Evolutionary conservation across 23 tunicate genomes (phyloP).

Genomic region (Corella eumyota): DNA sequence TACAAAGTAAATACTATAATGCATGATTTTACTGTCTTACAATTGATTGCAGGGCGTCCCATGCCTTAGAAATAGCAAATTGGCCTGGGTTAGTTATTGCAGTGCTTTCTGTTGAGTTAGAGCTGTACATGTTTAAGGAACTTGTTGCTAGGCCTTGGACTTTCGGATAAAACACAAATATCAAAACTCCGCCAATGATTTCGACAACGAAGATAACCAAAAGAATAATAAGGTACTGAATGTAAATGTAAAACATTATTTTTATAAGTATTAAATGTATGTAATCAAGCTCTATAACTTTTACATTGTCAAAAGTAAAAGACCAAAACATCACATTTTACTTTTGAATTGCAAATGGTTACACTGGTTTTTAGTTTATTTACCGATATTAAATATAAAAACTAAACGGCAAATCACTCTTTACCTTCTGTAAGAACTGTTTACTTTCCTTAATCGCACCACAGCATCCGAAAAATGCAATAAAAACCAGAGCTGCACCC

Average conservation of each 20-base stretch:
- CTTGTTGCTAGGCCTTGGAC: slow-evolving; percentile 18
- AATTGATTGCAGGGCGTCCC: slow-evolving; percentile 48
- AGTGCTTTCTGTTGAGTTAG: slow-evolving; percentile 6
- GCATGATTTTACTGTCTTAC: slow-evolving; percentile 11
- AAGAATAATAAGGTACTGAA: slow-evolving; percentile 64
- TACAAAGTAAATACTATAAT: too few relatives aligned
- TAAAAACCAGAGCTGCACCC: slow-evolving; percentile 45
- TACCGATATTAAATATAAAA: too few relatives aligned
- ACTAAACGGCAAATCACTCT: too few relatives aligned
- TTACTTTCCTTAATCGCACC: slow-evolving; percentile 87
- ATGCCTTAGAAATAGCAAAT: slow-evolving; percentile 25
- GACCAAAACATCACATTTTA: too few relatives aligned
- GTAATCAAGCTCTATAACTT: too few relatives aligned
- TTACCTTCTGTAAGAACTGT: slow-evolving; percentile 67
- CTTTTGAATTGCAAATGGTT: too few relatives aligned
- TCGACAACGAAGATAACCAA: slow-evolving; percentile 66
- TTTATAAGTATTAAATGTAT: background rate
- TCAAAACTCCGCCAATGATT: slow-evolving; percentile 55
- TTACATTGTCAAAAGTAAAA: too few relatives aligned
- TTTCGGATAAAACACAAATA: slow-evolving; percentile 39
- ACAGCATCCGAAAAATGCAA: slow-evolving; percentile 86
- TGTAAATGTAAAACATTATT: background rate
- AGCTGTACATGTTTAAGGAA: slow-evolving; percentile 2
- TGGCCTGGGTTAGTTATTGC: too few relatives aligned
- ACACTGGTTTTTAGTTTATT: too few relatives aligned